Base-by-base conservation (phyloP, 2,797 vertebrate species). In the Trematomus bernacchii region DNA sequence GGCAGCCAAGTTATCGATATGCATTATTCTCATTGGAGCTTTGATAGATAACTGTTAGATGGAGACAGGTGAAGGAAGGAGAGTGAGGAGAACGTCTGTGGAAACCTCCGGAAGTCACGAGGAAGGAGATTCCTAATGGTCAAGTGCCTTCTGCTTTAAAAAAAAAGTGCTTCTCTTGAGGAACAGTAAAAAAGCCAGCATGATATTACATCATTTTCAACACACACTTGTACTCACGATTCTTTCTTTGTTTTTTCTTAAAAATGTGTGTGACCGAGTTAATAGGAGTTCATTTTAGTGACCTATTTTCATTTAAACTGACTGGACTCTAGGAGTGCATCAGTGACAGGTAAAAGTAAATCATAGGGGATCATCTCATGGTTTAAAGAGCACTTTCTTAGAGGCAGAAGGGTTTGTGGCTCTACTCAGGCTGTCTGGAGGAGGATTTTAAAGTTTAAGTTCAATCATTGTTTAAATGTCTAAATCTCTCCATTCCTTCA, bases 101-200 rank as follows among this genome's bases (percentile, higher is more conserved):
- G 66, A 72, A 80, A 76, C 66, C 73, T 80, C 72, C 48, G 44
- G 11, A 51, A 63, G 42, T 79, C 44, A 66, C 10, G 5, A 53
- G 71, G 66, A 66, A 75, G 79, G 66, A 70, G 82, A 78, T 83
- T 89, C 75, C 74, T 82, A 82, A 76, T 85, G 87, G 82, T 91
- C 86, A 95, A 95, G 93, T 94, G 94, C 94, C 92, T 92, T 93
- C 89, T 86, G 91, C 83, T 91, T 60, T 44, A 63, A 89, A 90
- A 9, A 9, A 60, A 93, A 95, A 95, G 95, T 96, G 95, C 94
- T 95, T 94, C 90, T 93, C 91, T 92, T 88, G 87, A 91, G 86
- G 90, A 91, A 83, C 73, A 60, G 46, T 62, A 7, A 59, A 52
- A 87, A 94, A 73, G 73, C 76, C 80, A 88, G 83, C 43, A 14